Evolutionary conservation across 2,888 invertebrate genomes (phyloP).

Genomic region (Hesperia comma): DNA sequence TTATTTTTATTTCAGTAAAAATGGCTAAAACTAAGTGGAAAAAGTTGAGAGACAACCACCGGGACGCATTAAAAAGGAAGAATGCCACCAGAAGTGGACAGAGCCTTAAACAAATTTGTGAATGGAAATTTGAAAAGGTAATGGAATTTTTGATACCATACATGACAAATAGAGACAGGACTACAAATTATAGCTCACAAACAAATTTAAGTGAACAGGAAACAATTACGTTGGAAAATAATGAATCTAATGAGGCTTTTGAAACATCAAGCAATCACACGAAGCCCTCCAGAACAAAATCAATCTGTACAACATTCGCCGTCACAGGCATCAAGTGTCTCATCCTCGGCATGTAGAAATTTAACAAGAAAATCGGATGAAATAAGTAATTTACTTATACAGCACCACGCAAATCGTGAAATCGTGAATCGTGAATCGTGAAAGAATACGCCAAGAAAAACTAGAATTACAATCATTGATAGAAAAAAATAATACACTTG

Average conservation of each 20-base stretch:
- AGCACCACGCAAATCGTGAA: conserved; percentile 27
- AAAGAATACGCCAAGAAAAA: conserved; percentile 31
- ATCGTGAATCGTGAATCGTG: no score
- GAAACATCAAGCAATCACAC: no score
- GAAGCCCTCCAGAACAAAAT: conserved; percentile 23
- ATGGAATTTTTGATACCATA: conserved; percentile 29
- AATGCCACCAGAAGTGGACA: conserved; percentile 43
- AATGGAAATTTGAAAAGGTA: conserved; percentile 39
- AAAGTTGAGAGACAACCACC: conserved; percentile 42
- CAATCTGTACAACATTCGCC: conserved; percentile 30
- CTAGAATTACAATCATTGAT: conserved; percentile 26
- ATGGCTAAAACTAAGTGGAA: conserved; percentile 40
- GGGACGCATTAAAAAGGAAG: conserved; percentile 40
- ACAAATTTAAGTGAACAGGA: conserved; percentile 24
- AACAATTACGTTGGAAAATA: conserved; percentile 25
- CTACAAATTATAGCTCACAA: conserved; percentile 26
- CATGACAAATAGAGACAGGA: conserved; percentile 24
- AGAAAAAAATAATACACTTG: conserved; percentile 28
- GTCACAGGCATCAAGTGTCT: conserved; percentile 25
- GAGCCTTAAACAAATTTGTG: conserved; percentile 33
- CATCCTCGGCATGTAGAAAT: conserved; percentile 19
- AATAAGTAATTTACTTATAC: conserved; percentile 31
- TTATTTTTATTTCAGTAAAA: conserved; percentile 37
- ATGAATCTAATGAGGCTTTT: conserved; percentile 26
- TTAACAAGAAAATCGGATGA: conserved; percentile 29